These are phyloP conservation scores for Pyxicephalus adspersus DNA, from an alignment of 2,113 vertebrate genomes.

Conservation along the genomic window DNA sequence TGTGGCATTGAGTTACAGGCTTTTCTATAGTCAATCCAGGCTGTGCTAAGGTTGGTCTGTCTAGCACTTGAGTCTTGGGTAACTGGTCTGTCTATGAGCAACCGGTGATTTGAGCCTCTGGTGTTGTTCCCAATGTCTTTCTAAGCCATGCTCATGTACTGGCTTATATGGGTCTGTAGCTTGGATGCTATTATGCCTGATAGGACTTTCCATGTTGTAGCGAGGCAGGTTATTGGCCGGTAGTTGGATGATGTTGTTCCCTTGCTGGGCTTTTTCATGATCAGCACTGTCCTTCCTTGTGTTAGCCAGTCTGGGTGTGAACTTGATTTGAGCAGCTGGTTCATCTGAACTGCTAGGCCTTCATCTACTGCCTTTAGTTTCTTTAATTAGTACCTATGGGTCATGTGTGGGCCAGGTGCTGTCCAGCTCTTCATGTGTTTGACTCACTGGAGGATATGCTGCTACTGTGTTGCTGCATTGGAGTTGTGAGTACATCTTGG, in stretches of 20 bases:
- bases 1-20: too few species aligned
- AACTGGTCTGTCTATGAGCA: neutral
- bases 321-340: neutral
- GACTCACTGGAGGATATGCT: too few species aligned
- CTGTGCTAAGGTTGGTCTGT: too few species aligned
- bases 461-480: too few species aligned
- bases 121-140: neutral
- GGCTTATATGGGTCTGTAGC: neutral
- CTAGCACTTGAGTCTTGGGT: neutral
- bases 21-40: too few species aligned
- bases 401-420: too few species aligned
- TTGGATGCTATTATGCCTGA: neutral
- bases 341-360: too few species aligned
- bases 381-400: too few species aligned
- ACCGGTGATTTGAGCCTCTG: neutral
- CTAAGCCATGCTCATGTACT: neutral
- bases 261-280: neutral
- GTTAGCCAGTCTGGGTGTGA: neutral
- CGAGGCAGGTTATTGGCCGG: neutral
- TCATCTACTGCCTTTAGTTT: too few species aligned
- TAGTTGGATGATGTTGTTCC: neutral
- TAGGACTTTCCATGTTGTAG: neutral
- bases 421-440: too few species aligned
- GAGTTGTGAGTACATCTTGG: too few species aligned
- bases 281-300: neutral